Percentiles rank a stretch among this genome's conserved stretches.
These are phyloP conservation scores for Cyprinodon variegatus DNA, from an alignment of 2,113 vertebrate species.

Conservation along the genomic window DNA sequence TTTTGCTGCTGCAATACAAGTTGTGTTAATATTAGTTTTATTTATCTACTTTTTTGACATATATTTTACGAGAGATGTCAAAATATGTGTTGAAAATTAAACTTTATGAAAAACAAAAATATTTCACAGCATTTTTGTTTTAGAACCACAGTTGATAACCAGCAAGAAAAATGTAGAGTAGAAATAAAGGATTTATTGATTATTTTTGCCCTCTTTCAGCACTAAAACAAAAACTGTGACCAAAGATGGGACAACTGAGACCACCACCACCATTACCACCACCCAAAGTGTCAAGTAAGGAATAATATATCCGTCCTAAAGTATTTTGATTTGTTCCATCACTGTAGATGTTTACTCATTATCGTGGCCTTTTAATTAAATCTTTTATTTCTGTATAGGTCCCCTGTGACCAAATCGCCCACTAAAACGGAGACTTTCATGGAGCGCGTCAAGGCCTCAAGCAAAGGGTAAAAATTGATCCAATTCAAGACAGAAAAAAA, in stretches of 20 bases:
- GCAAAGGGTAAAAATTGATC: constrained; percentile 60
- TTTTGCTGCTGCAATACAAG: not conserved
- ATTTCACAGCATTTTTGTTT: not conserved
- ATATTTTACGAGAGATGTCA: not conserved
- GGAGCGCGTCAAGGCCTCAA: constrained; percentile 61
- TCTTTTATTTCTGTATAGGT: constrained; percentile 37
- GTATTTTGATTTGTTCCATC: not conserved
- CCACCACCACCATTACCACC: constrained; percentile 48
- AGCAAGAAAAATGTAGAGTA: not conserved
- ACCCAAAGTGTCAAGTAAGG: constrained; percentile 39
- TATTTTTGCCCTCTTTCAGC: constrained; percentile 26
- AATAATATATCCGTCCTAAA: not conserved
- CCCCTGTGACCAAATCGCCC: constrained; percentile 51
- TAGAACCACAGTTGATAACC: constrained; percentile 24
- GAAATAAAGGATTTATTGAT: not conserved
- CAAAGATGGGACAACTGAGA: constrained; percentile 63
- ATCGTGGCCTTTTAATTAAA: not conserved
- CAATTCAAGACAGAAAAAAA: not conserved
- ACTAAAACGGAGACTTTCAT: constrained; percentile 60
- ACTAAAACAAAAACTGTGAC: constrained; percentile 52
- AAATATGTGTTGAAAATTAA: not conserved
- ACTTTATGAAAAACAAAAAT: not conserved
- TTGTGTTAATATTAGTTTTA: not conserved
- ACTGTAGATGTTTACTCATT: not conserved
- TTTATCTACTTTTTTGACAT: not conserved